These are phyloP conservation scores for Coenobita brevimanus DNA, from an alignment of 1,140 invertebrate genomes.

Conservation along the genomic window DNA sequence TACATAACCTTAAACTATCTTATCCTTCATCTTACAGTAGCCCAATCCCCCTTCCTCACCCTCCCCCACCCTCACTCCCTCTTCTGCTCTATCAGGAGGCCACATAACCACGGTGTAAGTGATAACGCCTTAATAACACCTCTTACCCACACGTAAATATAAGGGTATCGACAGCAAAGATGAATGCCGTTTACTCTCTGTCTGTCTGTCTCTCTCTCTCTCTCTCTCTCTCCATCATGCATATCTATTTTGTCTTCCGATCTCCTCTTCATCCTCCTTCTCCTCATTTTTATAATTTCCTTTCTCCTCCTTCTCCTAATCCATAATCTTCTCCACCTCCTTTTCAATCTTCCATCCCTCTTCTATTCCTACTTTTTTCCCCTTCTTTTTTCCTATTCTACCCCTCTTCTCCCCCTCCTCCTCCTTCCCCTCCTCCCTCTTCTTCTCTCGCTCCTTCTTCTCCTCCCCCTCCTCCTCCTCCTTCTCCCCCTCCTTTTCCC, in stretches of 20 bases:
- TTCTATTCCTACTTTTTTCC: neutral
- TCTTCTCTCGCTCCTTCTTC: neutral
- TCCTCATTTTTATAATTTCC: neutral
- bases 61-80: neutral
- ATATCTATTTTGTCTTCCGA: neutral
- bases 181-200: no score
- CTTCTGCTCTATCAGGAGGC: no score
- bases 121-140: conserved; percentile 37
- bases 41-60: neutral
- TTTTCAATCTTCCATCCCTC: neutral
- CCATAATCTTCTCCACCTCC: neutral
- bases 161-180: conserved; percentile 16
- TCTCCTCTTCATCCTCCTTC: neutral
- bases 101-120: conserved; percentile 26
- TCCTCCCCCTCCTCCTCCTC: neutral
- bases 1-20: no score
- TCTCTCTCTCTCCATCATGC: neutral
- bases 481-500: neutral
- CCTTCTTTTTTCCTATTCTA: neutral
- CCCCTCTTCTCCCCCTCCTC: neutral
- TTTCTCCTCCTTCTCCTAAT: neutral
- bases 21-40: no score
- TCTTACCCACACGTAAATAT: conserved; percentile 9
- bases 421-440: neutral
- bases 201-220: neutral